phyloP scores from a whole-genome alignment of 2,113 vertebrate genomes.

The Coryphaenoides rupestris region DNA sequence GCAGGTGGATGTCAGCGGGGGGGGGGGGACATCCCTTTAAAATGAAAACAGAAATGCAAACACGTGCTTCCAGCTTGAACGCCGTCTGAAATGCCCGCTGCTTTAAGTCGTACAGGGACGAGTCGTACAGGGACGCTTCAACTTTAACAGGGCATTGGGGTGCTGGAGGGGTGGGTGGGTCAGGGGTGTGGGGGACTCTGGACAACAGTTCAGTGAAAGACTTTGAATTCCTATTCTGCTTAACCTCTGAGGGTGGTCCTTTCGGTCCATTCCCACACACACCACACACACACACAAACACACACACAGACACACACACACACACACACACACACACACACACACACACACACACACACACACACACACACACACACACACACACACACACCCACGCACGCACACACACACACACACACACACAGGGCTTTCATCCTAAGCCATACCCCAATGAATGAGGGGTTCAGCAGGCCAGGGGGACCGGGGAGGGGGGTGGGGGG shows the following conservation, averaged over 20 bases:
- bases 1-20: conserved; percentile 37
- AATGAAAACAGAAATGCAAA: conserved; percentile 37
- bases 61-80: conserved; percentile 26
- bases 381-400: too few relatives aligned
- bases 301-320: conserved; percentile 10
- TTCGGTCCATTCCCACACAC: conserved; percentile 18
- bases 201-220: conserved; percentile 25
- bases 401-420: too few relatives aligned
- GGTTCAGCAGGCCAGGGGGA: conserved; percentile 22
- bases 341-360: conserved; percentile 22
- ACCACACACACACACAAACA: conserved; percentile 16
- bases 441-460: conserved; percentile 4
- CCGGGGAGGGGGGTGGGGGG: conserved; percentile 36
- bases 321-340: conserved; percentile 12
- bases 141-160: conserved; percentile 26
- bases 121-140: conserved; percentile 20
- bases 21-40: background rate
- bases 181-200: background rate
- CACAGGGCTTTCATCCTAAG: conserved; percentile 30
- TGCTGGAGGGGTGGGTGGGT: background rate
- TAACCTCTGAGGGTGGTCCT: conserved; percentile 47
- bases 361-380: conserved; percentile 2
- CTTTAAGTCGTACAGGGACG: conserved; percentile 31
- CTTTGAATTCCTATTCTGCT: conserved; percentile 16
- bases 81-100: conserved; percentile 9